Evolutionary conservation across 2,888 invertebrate genomes (phyloP).

Genomic region (Silvanus unidentatus): DNA sequence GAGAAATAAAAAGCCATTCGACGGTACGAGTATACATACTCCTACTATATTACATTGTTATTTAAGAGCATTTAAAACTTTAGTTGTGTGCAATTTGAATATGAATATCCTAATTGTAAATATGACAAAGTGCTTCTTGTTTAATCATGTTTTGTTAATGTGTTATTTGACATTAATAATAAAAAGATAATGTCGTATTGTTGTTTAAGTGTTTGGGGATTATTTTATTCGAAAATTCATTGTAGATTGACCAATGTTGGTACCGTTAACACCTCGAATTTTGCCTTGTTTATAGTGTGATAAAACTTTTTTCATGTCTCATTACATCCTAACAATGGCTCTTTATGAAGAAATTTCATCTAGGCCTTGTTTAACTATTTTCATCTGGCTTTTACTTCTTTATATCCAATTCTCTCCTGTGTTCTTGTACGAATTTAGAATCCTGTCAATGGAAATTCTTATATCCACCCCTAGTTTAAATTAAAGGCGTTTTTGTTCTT

Average conservation of each 20-base stretch:
- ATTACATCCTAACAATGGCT: slow-evolving; percentile 42
- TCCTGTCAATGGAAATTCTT: slow-evolving; percentile 29
- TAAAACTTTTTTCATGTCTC: slow-evolving; percentile 42
- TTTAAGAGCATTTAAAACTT: too few relatives aligned
- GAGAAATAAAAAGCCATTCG: slow-evolving; percentile 15
- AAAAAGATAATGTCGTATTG: slow-evolving; percentile 11
- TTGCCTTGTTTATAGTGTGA: slow-evolving; percentile 44
- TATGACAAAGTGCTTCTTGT: too few relatives aligned
- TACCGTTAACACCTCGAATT: slow-evolving; percentile 30
- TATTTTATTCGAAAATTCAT: slow-evolving; percentile 34
- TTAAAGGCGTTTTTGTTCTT: slow-evolving; percentile 23
- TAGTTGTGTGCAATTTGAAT: too few relatives aligned
- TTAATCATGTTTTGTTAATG: too few relatives aligned
- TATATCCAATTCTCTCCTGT: slow-evolving; percentile 36
- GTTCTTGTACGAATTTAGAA: slow-evolving; percentile 25
- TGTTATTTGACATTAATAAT: too few relatives aligned
- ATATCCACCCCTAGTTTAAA: slow-evolving; percentile 36
- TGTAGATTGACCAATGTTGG: slow-evolving; percentile 33
- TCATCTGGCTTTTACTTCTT: slow-evolving; percentile 33
- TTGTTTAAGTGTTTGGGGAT: slow-evolving; percentile 14
- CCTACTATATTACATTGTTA: too few relatives aligned
- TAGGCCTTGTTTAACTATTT: slow-evolving; percentile 21
- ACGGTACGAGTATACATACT: too few relatives aligned
- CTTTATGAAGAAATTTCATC: slow-evolving; percentile 29
- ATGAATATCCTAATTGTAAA: too few relatives aligned